A percentile compares a stretch with the other conserved stretches of the same genome.
phyloP scores from a whole-genome alignment of 92 coral and sea anemone genomes.

The Phenganax subtilis region DNA sequence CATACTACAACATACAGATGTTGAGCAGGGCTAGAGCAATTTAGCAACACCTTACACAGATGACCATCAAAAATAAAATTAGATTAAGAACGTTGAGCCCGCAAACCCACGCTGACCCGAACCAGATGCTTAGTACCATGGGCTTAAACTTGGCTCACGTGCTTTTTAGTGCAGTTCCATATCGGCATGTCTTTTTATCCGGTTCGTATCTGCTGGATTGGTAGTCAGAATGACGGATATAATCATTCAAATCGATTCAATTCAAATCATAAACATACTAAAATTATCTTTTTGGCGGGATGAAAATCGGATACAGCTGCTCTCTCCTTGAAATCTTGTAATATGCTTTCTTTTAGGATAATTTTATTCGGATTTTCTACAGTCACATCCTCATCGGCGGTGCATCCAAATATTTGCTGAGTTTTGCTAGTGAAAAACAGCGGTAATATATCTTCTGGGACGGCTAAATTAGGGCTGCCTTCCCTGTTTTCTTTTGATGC shows the following conservation, averaged over 20 bases:
- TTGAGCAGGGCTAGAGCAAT: too few relatives aligned
- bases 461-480: constrained; percentile 64
- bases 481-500: constrained; percentile 59
- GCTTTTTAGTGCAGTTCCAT: too few relatives aligned
- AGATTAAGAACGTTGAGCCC: too few relatives aligned
- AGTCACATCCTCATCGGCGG: constrained; percentile 96
- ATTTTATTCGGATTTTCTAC: constrained; percentile 84
- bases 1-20: too few relatives aligned
- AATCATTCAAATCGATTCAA: neutral
- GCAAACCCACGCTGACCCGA: too few relatives aligned
- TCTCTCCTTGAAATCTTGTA: constrained; percentile 86
- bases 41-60: too few relatives aligned
- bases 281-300: constrained; percentile 82
- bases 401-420: constrained; percentile 94
- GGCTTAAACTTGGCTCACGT: too few relatives aligned
- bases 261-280: constrained; percentile 51
- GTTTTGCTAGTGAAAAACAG: constrained; percentile 97
- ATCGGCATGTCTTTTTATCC: too few relatives aligned
- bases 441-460: constrained; percentile 79
- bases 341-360: constrained; percentile 70
- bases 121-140: too few relatives aligned
- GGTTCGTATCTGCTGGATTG: too few relatives aligned
- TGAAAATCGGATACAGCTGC: constrained; percentile 99
- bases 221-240: neutral
- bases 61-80: too few relatives aligned